Evolutionary conservation across 2,797 vertebrate genomes (phyloP), one percentile per base, ranked within the genome.

Genomic region (Gephyroberyx darwinii): DNA sequence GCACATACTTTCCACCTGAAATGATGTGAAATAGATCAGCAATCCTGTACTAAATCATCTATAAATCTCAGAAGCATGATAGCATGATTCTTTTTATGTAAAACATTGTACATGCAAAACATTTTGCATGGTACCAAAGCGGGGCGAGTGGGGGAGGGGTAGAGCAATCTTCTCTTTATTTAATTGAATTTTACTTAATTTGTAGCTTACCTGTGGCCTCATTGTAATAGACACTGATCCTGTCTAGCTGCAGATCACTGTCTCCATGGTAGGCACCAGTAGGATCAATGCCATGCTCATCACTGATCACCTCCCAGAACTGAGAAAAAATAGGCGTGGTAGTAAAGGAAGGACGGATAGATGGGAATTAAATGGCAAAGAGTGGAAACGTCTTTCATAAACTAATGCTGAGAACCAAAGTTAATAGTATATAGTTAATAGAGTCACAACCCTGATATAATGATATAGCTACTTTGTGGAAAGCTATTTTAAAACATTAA

Each of bases 1-100:
- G 97, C 4, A 99, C 97, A 1, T 98, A 98, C 81, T 98, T 99
- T 74, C 96, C 96, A 91, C 96, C 97, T 98, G 90, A 47, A 78
- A 83, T 57, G 2, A 55, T 1, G n/a, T 17, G 22, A 53, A 50
- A 75, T 1, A 5, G 10, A 60, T 13, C 2, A 45, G 35, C 9
- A 62, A 8, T 31, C 17, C 30, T 35, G 8, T 30, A 5, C 47
- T 35, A 4, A 17, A 41, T 5, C 3, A 51, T 17, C 31, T 60
- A 13, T 50, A 9, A 43, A 67, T 22, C 7, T 52, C 33, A 41
- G 8, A 43, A 22, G 37, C 26, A 37, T 60, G 19, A 37, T 31
- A 30, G 17, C 14, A 6, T 13, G 8, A 64, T 12, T 17, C 17
- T 0, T 41, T 31, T 6, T 16, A 37, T 66, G 17, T 37, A 45